A percentile compares a stretch with the other conserved stretches of the same genome.
phyloP scores from a whole-genome alignment of 2,797 vertebrate species.

The Catamblyrhynchus diadema region DNA sequence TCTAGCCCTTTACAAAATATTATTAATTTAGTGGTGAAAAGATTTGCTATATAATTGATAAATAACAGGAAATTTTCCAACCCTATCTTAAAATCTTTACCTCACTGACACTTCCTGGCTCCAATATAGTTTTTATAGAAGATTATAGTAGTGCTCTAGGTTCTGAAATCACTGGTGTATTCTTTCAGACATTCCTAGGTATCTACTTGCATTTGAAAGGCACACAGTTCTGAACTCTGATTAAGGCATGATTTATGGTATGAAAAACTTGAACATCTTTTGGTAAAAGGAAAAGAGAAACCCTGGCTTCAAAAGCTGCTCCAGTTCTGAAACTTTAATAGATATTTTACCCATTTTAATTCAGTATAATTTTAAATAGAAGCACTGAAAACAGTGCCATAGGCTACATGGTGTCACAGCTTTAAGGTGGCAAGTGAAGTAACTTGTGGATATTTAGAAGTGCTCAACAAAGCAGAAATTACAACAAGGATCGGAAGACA shows the following conservation, averaged over 20 bases:
- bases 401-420: slow-evolving; percentile 21
- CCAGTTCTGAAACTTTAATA: slow-evolving; percentile 12
- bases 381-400: slow-evolving; percentile 35
- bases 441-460: slow-evolving; percentile 60
- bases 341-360: slow-evolving; percentile 50
- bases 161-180: neutral
- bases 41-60: neutral
- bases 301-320: slow-evolving; percentile 45
- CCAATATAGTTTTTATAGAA: neutral
- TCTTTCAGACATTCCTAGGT: neutral
- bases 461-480: slow-evolving; percentile 65
- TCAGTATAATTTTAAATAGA: slow-evolving; percentile 45
- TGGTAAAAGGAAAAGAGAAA: slow-evolving; percentile 16
- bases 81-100: neutral
- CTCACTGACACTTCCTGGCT: neutral
- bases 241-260: slow-evolving; percentile 38
- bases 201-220: neutral
- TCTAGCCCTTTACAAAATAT: neutral
- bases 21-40: neutral
- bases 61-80: neutral
- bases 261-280: slow-evolving; percentile 54
- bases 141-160: neutral
- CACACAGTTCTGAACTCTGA: neutral
- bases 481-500: slow-evolving; percentile 25
- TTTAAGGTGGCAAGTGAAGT: slow-evolving; percentile 54